phyloP scores from a whole-genome alignment of 2,113 vertebrate species.

The Solenodon paradoxus region DNA sequence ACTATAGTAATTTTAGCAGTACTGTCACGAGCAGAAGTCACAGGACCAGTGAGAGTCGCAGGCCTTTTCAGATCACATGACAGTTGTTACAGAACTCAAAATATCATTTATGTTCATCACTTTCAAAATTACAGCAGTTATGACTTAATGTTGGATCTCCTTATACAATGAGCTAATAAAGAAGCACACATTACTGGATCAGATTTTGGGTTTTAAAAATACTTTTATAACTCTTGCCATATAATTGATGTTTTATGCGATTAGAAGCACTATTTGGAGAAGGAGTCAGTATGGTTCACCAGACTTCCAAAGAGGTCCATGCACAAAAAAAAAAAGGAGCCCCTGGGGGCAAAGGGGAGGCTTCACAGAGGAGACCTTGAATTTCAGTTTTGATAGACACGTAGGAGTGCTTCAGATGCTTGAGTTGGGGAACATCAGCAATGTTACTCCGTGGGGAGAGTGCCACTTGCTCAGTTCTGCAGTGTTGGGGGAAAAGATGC shows the following conservation, averaged over 20 bases:
- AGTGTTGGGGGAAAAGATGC: not conserved
- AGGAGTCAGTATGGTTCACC: not conserved
- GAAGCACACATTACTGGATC: not conserved
- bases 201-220: not conserved
- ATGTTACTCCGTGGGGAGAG: not conserved
- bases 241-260: not conserved
- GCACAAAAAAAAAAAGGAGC: not conserved
- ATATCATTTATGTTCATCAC: not conserved
- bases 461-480: not conserved
- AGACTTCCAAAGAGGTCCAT: not conserved
- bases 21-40: not conserved
- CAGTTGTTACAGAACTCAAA: not conserved
- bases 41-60: not conserved
- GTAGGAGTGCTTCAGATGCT: not conserved
- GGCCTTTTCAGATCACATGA: conserved; percentile 5
- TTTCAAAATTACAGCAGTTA: conserved; percentile 14
- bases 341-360: not conserved
- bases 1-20: not conserved
- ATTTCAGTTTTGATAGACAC: conserved; percentile 22
- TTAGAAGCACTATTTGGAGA: conserved; percentile 39
- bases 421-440: not conserved
- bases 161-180: conserved; percentile 5
- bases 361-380: conserved; percentile 1
- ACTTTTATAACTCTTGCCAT: not conserved
- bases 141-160: not conserved